Evolutionary conservation across 2,888 invertebrate genomes (phyloP), one percentile per base, ranked within the genome.

Genomic region (Ormia ochracea): DNA sequence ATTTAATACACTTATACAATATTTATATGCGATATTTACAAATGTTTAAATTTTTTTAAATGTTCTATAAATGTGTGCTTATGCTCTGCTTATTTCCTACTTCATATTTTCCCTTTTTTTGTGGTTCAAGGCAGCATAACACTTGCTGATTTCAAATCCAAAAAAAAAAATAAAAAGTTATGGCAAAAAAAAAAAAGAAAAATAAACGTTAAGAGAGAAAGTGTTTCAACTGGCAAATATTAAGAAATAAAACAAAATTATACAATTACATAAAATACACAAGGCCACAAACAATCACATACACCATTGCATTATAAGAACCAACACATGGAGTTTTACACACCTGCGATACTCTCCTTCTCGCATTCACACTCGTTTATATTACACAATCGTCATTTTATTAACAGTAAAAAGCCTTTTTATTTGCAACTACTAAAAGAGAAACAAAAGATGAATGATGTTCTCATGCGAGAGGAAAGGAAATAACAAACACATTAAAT

Each of bases 221-320:
- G 28, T 31, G 12, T 43, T 28, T 28, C 7, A 36, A 26, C 45
- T 28, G 33, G 38, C 65, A 65, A 70, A 63, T 65, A 52, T 52
- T 65, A 70, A 77, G 66, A 78, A 72, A 66, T 72, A 41, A 78
- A 68, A 56, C 21, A 52, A 66, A 28, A 36, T 14, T 45, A 31
- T 31, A 63, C n/a, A 76, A 28, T 43, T 43, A 68, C 54, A 66
- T 75, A 26, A 26, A 43, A 28, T 2, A 31, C 7, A 28, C 1
- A 10, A 33, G 0, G 14, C 19, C 23, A 38, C 12, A n/a, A 12
- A 19, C n/a, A 21, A 0, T 21, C 31, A 19, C 17, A 33, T 7
- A 33, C 21, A 28, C 19, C 12, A 31, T 12, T 43, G 19, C 41
- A 41, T 43, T 36, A 43, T 31, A 31, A 38, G 14, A 38, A 38